Percentiles rank a stretch among this genome's conserved stretches.
phyloP scores from a whole-genome alignment of 2,888 invertebrate species.

The Polydrusus pterygomalis region DNA sequence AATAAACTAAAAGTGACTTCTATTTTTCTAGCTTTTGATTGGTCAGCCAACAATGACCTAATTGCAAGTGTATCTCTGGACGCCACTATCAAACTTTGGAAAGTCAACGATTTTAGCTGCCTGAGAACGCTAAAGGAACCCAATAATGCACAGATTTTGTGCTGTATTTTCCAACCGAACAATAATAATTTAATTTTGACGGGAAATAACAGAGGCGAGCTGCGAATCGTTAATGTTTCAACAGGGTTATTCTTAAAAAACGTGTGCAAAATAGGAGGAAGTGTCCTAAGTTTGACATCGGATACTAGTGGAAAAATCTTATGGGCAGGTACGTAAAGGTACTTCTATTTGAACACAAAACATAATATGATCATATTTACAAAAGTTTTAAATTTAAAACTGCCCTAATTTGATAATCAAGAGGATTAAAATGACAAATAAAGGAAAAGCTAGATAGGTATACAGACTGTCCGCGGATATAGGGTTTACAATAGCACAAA shows the following conservation, averaged over 20 bases:
- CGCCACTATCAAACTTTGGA: conserved; percentile 84
- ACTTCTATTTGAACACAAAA: too few species aligned
- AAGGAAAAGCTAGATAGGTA: too few species aligned
- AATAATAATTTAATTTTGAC: conserved; percentile 91
- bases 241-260: conserved; percentile 86
- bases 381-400: too few species aligned
- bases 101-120: conserved; percentile 74
- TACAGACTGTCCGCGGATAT: too few species aligned
- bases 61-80: conserved; percentile 86
- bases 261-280: conserved; percentile 77
- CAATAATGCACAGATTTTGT: conserved; percentile 77
- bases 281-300: conserved; percentile 81
- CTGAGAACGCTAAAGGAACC: conserved; percentile 80
- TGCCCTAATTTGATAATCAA: too few species aligned
- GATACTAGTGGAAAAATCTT: conserved; percentile 86
- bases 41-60: conserved; percentile 90
- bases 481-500: too few species aligned
- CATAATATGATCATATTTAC: too few species aligned
- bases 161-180: conserved; percentile 87
- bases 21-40: conserved; percentile 79
- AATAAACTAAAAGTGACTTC: too few species aligned
- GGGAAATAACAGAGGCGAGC: conserved; percentile 83
- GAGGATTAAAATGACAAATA: too few species aligned
- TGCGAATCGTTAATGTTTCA: conserved; percentile 88
- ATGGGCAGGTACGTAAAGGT: conserved; percentile 76